Evolutionary conservation across 2,113 vertebrate species (phyloP), one percentile per base, ranked within the genome.

Genomic region (Galemys pyrenaicus): DNA sequence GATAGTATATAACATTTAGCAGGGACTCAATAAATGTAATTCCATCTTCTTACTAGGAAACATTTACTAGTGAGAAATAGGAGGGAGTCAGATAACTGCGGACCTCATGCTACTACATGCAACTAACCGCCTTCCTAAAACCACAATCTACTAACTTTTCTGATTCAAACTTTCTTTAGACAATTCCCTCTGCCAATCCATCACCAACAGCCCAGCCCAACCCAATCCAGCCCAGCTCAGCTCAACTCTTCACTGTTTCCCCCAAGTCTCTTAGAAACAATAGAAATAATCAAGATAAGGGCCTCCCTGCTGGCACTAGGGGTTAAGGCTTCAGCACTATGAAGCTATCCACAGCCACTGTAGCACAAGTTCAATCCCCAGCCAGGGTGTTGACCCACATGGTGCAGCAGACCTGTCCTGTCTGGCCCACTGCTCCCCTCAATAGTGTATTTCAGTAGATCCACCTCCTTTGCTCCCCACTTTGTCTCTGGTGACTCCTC

Each of bases 151-250:
- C 79, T 80, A 54, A 16, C 28, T 81, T 88, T 89, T 49, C 85
- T 86, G 78, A 93, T 83, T 89, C 82, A 79, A 8, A 13, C 75
- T 92, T 92, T 91, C 74, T 65, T 88, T 39, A 86, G 49, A 46
- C 9, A 22, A 54, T 89, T 93, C 58, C 10, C 15, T 30, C n/a
- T 37, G 28, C 24, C 64, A 77, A 46, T 22, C 35, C 11, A 77
- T 39, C 41, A 86, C 41, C 17, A 84, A 16, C 58, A 91, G 83
- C 17, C n/a, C 32, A 60, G 22, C 62, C 20, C 32, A 20, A n/a
- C 24, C 30, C 28, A 56, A 60, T 22, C 17, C 35, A 39, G 67
- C 35, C 30, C 32, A 46, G 44, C 9, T 20, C 32, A 68, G 65
- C 15, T 15, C 22, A 65, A 10, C 35, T 92, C 73, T 12, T 92